These are phyloP conservation scores for Hyposmocoma kahamanoa DNA, from an alignment of 1,140 invertebrate genomes.

Conservation along the genomic window DNA sequence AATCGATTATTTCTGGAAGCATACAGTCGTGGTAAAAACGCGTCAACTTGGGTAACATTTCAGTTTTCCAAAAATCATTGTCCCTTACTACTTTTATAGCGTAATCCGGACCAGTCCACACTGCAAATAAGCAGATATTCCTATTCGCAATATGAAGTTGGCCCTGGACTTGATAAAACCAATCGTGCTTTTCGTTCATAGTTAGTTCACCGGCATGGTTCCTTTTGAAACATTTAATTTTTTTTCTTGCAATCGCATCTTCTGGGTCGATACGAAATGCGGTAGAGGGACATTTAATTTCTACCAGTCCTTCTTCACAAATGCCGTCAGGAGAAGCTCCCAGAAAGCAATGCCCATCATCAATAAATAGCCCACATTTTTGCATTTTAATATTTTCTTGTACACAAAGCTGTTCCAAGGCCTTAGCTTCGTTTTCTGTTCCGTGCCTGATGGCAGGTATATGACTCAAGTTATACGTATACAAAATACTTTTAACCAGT, in stretches of 20 bases:
- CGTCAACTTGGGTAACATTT: neutral
- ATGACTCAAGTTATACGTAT: neutral
- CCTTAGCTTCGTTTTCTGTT: neutral
- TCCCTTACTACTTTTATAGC: neutral
- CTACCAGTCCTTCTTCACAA: neutral
- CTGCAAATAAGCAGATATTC: neutral
- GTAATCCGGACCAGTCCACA: neutral
- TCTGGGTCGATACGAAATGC: neutral
- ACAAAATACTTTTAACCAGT: neutral
- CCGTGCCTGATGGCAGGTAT: neutral
- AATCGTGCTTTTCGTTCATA: neutral
- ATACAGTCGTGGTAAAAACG: neutral
- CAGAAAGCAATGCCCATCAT: neutral
- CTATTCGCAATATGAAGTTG: neutral
- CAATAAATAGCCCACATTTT: neutral
- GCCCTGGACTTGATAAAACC: neutral
- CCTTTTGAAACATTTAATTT: neutral
- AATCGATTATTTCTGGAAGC: neutral
- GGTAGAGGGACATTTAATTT: neutral
- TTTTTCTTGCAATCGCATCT: neutral
- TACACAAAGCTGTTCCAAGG: neutral
- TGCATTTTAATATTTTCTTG: neutral
- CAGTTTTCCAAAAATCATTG: neutral
- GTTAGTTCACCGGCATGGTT: neutral
- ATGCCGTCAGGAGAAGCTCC: neutral